These are phyloP conservation scores for Oreochromis niloticus DNA, from an alignment of 2,113 vertebrate species.

Conservation along the genomic window DNA sequence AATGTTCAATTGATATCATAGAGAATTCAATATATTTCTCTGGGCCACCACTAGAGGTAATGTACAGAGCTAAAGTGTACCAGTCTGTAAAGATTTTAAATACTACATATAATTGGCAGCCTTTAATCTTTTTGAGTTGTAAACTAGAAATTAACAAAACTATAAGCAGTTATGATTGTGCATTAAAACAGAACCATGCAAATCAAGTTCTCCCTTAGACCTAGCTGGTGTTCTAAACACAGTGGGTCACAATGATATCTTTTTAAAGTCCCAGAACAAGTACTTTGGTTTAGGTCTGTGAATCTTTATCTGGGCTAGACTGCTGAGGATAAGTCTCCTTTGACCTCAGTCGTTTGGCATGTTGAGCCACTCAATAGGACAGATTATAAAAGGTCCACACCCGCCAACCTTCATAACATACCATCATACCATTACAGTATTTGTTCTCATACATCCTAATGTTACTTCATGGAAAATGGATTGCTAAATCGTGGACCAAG, in stretches of 20 bases:
- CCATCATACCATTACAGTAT: not conserved
- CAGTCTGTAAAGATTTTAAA: not conserved
- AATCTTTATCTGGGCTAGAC: constrained; percentile 43
- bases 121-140: constrained; percentile 43
- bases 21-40: not conserved
- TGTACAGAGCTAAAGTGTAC: not conserved
- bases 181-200: constrained; percentile 19
- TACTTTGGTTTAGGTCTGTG: constrained; percentile 12
- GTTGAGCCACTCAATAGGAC: constrained; percentile 41
- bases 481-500: not conserved
- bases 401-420: not conserved
- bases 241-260: not conserved
- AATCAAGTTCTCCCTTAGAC: not conserved
- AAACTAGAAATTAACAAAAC: constrained; percentile 33
- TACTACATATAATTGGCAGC: not conserved
- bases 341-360: constrained; percentile 59
- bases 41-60: not conserved
- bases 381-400: constrained; percentile 43
- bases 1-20: not conserved
- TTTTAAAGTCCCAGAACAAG: not conserved
- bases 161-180: constrained; percentile 32
- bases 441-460: not conserved
- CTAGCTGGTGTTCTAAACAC: not conserved
- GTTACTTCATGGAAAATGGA: constrained; percentile 3
- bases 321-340: constrained; percentile 34